A percentile compares a stretch with the other conserved stretches of the same genome.
Conservation (phyloP, 1,140 invertebrate genomes). For the Polyergus mexicanus region DNA sequence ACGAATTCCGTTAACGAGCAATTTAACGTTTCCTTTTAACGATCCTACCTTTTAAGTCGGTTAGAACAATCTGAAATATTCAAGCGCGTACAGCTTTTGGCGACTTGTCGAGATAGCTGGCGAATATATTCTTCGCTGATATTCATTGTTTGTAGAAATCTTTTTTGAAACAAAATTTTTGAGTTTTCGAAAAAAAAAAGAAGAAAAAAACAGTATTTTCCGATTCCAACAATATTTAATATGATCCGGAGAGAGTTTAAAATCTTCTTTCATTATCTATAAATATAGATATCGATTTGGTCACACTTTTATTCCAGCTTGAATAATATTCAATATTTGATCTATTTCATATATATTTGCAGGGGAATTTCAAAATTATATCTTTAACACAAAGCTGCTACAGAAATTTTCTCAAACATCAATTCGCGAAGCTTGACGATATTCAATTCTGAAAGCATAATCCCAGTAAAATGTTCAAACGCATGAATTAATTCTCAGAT, state of each 20-base stretch:
- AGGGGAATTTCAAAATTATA: constrained; percentile 10
- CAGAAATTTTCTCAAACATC: constrained; percentile 6
- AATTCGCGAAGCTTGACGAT: background rate
- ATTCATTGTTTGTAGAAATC: background rate
- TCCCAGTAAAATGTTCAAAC: background rate
- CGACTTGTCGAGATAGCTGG: constrained; percentile 13
- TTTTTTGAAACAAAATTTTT: background rate
- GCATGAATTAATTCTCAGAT: background rate
- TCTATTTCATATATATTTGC: background rate
- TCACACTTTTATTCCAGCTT: background rate
- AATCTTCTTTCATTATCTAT: background rate
- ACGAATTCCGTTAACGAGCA: constrained; percentile 52
- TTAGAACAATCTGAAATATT: constrained; percentile 61
- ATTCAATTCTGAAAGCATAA: background rate
- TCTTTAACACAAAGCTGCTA: background rate
- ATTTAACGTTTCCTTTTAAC: too few relatives aligned
- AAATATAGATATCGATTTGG: background rate
- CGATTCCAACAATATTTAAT: background rate
- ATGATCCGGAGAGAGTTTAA: background rate
- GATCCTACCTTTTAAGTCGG: constrained; percentile 41
- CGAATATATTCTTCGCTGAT: constrained; percentile 3
- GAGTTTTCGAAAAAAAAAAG: too few relatives aligned
- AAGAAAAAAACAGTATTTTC: constrained; percentile 4
- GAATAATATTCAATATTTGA: constrained; percentile 23
- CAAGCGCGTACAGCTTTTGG: constrained; percentile 25